Conservation (phyloP, 2,888 invertebrate species). For the Drosophila maculinotata region DNA sequence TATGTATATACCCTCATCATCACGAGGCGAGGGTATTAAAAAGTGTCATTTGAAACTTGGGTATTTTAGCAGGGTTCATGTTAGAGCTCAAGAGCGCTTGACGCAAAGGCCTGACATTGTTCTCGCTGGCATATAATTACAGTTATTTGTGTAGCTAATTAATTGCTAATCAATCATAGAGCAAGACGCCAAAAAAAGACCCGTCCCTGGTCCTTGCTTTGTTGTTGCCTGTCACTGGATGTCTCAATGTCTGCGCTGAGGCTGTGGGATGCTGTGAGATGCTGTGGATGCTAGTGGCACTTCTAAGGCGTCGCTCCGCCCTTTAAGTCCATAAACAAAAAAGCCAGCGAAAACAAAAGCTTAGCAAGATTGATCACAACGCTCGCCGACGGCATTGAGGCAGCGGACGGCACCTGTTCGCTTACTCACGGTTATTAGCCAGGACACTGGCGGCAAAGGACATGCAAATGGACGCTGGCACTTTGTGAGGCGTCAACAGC, state of each 20-base stretch:
- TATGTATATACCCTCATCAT: too few species aligned
- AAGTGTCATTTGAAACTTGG: constrained; percentile 22
- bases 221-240: constrained; percentile 63
- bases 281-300: constrained; percentile 51
- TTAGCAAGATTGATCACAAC: constrained; percentile 82
- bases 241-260: constrained; percentile 66
- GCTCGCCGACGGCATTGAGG: constrained; percentile 35
- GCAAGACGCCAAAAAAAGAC: constrained; percentile 53
- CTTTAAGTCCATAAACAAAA: constrained; percentile 67
- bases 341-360: constrained; percentile 82
- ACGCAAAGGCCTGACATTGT: constrained; percentile 66
- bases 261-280: too few species aligned
- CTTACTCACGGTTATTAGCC: constrained; percentile 80
- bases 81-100: constrained; percentile 43
- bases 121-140: constrained; percentile 79
- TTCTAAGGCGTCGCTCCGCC: constrained; percentile 68
- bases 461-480: constrained; percentile 69
- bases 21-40: constrained; percentile 23
- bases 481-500: constrained; percentile 38
- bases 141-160: constrained; percentile 84
- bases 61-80: constrained; percentile 8
- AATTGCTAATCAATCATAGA: constrained; percentile 84
- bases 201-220: constrained; percentile 35
- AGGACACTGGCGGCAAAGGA: constrained; percentile 25
- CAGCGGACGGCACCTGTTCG: constrained; percentile 68